Evolutionary conservation across 2,113 vertebrate genomes (phyloP).

Genomic region (Polyodon spathula): DNA sequence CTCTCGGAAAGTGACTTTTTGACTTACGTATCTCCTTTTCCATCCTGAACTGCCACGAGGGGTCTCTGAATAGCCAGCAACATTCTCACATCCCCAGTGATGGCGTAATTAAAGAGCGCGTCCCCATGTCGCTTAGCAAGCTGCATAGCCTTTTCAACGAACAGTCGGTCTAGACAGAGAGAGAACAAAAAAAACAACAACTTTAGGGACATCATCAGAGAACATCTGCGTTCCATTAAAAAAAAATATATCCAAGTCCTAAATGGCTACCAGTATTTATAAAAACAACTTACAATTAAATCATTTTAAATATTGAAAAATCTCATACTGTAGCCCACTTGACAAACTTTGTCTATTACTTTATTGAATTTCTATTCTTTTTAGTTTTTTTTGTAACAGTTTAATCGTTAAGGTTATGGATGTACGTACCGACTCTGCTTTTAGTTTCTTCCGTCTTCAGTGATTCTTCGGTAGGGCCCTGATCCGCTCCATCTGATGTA

Average conservation of each 20-base stretch:
- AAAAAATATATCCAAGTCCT: no score
- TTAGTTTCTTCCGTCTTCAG: background rate
- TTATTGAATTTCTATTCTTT: no score
- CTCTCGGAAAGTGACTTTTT: conserved; percentile 39
- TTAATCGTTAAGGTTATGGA: background rate
- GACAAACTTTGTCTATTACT: no score
- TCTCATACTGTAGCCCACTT: no score
- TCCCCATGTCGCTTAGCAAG: conserved; percentile 61
- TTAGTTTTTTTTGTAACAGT: no score
- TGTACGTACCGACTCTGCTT: no score
- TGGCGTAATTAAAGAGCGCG: conserved; percentile 75
- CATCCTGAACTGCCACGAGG: conserved; percentile 76
- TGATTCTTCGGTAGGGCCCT: background rate
- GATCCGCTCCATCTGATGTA: conserved; percentile 9
- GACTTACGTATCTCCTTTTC: conserved; percentile 89
- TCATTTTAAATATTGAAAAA: no score
- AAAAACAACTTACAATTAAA: no score
- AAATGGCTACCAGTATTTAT: no score
- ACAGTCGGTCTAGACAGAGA: conserved; percentile 39
- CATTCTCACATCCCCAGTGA: conserved; percentile 78
- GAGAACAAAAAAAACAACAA: background rate
- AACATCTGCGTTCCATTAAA: background rate
- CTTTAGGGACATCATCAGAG: background rate
- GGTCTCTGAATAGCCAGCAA: conserved; percentile 77
- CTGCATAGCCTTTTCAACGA: conserved; percentile 51